Evolutionary conservation across 2,888 invertebrate genomes (phyloP).

Genomic region (Dryadula phaetusa): DNA sequence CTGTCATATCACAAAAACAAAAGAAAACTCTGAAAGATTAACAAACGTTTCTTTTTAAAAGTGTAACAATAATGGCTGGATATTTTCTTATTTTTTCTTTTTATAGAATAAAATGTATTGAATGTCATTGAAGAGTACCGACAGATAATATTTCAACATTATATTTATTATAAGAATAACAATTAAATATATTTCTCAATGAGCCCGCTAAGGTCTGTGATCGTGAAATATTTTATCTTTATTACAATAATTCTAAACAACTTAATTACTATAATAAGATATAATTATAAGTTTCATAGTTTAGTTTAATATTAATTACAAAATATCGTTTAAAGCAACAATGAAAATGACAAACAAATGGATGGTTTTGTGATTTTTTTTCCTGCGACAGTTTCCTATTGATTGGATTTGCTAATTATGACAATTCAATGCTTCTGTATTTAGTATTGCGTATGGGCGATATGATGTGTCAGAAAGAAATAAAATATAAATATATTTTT

Average conservation of each 20-base stretch:
- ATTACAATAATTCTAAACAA: background rate
- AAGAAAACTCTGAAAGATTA: no score
- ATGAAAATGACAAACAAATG: background rate
- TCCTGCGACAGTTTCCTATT: background rate
- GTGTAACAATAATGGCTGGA: background rate
- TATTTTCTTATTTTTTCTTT: background rate
- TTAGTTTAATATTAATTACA: background rate
- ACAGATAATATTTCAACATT: slow-evolving; percentile 10
- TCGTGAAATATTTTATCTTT: slow-evolving; percentile 8
- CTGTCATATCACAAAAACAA: no score
- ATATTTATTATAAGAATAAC: slow-evolving; percentile 2
- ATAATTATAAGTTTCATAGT: background rate
- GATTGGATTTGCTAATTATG: no score
- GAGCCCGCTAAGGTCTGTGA: background rate
- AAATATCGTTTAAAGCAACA: background rate
- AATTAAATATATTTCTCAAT: background rate
- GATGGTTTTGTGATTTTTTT: background rate
- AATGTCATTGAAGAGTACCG: slow-evolving; percentile 1
- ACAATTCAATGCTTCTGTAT: no score
- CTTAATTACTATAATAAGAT: slow-evolving; percentile 1
- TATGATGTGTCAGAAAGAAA: no score
- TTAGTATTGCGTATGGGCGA: no score
- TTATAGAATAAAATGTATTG: background rate
- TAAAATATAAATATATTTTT: no score
- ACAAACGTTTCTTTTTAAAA: no score